These are phyloP conservation scores for Cepphus grylle DNA, from an alignment of 2,113 vertebrate species.

Conservation along the genomic window DNA sequence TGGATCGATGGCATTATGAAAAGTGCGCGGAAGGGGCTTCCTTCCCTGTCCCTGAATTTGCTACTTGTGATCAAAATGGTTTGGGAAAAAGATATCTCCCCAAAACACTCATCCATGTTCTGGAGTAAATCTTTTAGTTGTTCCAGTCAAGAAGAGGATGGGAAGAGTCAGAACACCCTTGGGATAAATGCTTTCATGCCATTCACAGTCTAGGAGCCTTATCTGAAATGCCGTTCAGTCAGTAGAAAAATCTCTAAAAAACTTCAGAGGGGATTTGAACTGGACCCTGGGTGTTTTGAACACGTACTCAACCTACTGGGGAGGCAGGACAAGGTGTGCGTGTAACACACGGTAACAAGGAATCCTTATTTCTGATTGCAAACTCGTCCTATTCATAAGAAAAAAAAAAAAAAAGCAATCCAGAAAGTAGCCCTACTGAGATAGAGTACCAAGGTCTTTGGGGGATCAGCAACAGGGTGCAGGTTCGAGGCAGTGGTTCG, in stretches of 20 bases:
- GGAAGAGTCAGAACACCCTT: background rate
- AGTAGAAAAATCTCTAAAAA: background rate
- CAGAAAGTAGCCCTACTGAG: background rate
- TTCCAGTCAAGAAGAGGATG: background rate
- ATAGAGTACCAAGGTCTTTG: background rate
- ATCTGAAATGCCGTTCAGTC: background rate
- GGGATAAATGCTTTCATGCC: background rate
- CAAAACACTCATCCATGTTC: background rate
- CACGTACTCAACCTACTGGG: rapidly evolving
- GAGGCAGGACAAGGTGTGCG: background rate
- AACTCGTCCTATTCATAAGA: background rate
- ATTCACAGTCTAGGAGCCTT: background rate
- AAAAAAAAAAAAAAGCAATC: background rate
- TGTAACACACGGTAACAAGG: background rate
- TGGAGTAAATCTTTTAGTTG: background rate
- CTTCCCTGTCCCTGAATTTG: background rate
- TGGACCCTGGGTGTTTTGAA: background rate
- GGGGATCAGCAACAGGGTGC: background rate
- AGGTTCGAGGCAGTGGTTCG: background rate
- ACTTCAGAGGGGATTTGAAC: background rate
- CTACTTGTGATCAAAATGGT: background rate
- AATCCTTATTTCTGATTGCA: background rate
- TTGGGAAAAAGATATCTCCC: background rate
- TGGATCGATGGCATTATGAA: background rate
- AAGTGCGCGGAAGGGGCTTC: background rate